Evolutionary conservation across 2,888 invertebrate genomes (phyloP), one percentile per base, ranked within the genome.

Genomic region (Osmoderma eremita): DNA sequence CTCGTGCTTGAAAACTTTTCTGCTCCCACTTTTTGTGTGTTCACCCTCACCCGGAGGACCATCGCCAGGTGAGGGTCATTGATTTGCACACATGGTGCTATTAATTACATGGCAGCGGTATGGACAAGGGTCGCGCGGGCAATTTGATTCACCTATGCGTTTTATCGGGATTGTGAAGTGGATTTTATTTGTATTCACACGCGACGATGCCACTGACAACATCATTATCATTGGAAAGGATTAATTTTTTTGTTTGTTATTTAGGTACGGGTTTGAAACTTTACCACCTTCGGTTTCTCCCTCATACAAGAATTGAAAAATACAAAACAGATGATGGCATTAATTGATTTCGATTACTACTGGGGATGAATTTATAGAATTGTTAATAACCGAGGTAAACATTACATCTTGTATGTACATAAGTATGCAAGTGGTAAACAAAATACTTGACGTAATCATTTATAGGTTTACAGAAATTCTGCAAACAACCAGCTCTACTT

Each of bases 41-140:
- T 69, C 71, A 69, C 73, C 73, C 73, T 71, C 73, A 50, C 45
- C 24, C 65, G 58, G 39, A 20, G 48, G 56, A 65, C 18, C 65
- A 70, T 67, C 72, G 75, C 77, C 78, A 77, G 78, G 78, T 76
- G 77, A 61, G 76, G 75, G 73, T 75, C 77, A 77, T 78, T 77
- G 77, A 78, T 78, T 78, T 77, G 77, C 75, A 74, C 77, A 77
- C 76, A 77, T 77, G 77, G 77, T 74, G 75, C 76, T 76, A 77
- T 77, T 77, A 77, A 77, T 77, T 77, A 74, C 74, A 71, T 72
- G 71, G 72, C 70, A 71, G 72, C 71, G 72, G 58, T 61, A 71
- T 71, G 75, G 69, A 68, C 70, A 69, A 67, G 73, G 73, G 72
- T 71, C 68, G 67, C 70, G 64, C 58, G 45, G 67, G 69, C 68